phyloP scores from a whole-genome alignment of 1,140 invertebrate genomes.

The Bombus fervidus region DNA sequence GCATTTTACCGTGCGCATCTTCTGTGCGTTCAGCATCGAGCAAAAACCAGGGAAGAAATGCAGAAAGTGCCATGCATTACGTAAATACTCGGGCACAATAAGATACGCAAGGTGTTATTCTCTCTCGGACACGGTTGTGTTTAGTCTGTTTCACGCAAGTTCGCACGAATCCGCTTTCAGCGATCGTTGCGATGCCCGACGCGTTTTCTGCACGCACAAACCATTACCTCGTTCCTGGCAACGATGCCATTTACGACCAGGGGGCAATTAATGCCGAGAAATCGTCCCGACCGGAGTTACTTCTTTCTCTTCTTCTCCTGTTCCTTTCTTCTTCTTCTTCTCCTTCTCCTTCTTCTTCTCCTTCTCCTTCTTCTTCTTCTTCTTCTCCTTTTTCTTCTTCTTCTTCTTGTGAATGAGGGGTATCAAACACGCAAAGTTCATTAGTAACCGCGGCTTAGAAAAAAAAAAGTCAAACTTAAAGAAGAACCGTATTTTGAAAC shows the following conservation, averaged over 20 bases:
- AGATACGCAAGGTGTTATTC: constrained; percentile 43
- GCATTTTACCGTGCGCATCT: neutral
- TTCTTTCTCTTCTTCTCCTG: neutral
- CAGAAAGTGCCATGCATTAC: constrained; percentile 46
- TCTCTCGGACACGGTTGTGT: constrained; percentile 7
- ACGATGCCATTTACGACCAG: constrained; percentile 23
- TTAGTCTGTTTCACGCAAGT: constrained; percentile 9
- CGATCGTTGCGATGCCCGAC: constrained; percentile 7
- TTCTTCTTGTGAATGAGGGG: neutral
- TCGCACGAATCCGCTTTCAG: constrained; percentile 31
- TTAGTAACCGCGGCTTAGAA: neutral
- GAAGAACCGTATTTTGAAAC: neutral
- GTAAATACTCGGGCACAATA: constrained; percentile 45
- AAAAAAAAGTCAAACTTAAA: neutral
- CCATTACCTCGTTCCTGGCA: constrained; percentile 32
- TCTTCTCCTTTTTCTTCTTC: too few species aligned
- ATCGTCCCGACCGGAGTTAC: neutral
- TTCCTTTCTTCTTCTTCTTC: too few species aligned
- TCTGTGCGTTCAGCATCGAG: neutral
- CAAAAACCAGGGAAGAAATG: constrained; percentile 46
- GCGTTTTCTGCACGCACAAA: constrained; percentile 26
- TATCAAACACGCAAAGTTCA: neutral
- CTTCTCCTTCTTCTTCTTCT: neutral
- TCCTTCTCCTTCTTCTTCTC: too few species aligned
- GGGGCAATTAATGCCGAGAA: constrained; percentile 20